Evolutionary conservation across 2,888 invertebrate genomes (phyloP).

Genomic region (Orthosia incerta): DNA sequence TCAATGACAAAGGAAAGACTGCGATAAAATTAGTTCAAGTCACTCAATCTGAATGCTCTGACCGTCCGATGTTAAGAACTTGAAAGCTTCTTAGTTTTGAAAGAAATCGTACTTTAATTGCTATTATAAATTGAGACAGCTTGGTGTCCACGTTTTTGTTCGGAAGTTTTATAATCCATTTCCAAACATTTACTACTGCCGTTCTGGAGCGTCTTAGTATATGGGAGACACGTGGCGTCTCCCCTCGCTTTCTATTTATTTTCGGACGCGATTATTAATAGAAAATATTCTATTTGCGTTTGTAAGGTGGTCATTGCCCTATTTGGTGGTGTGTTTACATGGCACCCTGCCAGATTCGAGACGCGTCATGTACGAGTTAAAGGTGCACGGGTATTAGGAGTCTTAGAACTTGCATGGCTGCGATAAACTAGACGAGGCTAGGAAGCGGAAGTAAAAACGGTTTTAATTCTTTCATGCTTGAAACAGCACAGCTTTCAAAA

Average conservation of each 20-base stretch:
- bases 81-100: conserved; percentile 21
- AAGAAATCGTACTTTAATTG: conserved; percentile 29
- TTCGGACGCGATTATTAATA: conserved; percentile 85
- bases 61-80: conserved; percentile 26
- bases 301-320: conserved; percentile 88
- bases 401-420: conserved; percentile 60
- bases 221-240: conserved; percentile 82
- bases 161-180: conserved; percentile 58
- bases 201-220: conserved; percentile 73
- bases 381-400: conserved; percentile 54
- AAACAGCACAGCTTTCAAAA: conserved; percentile 33
- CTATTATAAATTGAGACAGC: conserved; percentile 34
- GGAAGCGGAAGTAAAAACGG: conserved; percentile 50
- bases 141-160: conserved; percentile 40
- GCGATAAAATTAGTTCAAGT: conserved; percentile 38
- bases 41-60: conserved; percentile 28
- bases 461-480: conserved; percentile 32
- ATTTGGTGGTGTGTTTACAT: conserved; percentile 89
- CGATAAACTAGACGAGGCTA: conserved; percentile 48
- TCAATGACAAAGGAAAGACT: conserved; percentile 49
- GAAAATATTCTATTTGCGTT: conserved; percentile 86
- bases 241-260: conserved; percentile 83
- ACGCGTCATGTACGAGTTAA: conserved; percentile 66
- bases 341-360: conserved; percentile 82
- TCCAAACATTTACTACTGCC: conserved; percentile 45